phyloP scores from a whole-genome alignment of 2,797 vertebrate species.

The Mus minutoides region DNA sequence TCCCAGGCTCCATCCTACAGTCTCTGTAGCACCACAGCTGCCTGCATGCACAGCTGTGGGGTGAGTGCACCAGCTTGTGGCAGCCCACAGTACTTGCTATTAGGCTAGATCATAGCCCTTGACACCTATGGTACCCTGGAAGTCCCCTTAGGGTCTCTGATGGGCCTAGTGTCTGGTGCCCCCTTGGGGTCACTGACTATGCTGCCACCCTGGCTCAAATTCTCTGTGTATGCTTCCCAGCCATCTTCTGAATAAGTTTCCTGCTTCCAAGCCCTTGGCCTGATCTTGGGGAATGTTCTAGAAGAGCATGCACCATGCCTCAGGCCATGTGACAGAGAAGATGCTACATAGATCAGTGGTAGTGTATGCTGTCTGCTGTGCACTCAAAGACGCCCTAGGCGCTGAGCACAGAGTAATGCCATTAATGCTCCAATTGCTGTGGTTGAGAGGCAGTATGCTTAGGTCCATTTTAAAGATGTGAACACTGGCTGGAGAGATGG shows the following conservation, averaged over 20 bases:
- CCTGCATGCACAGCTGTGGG: neutral
- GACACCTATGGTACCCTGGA: neutral
- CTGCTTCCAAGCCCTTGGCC: neutral
- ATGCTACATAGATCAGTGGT: neutral
- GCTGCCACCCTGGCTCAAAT: neutral
- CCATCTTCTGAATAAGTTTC: neutral
- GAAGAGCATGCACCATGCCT: neutral
- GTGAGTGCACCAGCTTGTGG: rapidly evolving
- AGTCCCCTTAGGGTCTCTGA: neutral
- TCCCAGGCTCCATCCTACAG: neutral
- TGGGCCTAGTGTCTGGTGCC: neutral
- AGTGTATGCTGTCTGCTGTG: neutral
- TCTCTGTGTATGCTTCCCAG: neutral
- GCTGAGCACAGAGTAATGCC: neutral
- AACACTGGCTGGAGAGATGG: neutral
- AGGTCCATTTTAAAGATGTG: neutral
- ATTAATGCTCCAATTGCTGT: no score
- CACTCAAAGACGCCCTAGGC: no score
- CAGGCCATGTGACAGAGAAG: no score
- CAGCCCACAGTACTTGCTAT: neutral
- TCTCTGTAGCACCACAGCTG: neutral
- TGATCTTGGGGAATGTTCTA: neutral
- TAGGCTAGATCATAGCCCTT: neutral
- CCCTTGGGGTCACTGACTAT: neutral
- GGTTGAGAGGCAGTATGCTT: neutral